Percentiles rank a stretch among this genome's conserved stretches.
phyloP scores from a whole-genome alignment of 2,888 invertebrate genomes.

The Cephus rjabovi region DNA sequence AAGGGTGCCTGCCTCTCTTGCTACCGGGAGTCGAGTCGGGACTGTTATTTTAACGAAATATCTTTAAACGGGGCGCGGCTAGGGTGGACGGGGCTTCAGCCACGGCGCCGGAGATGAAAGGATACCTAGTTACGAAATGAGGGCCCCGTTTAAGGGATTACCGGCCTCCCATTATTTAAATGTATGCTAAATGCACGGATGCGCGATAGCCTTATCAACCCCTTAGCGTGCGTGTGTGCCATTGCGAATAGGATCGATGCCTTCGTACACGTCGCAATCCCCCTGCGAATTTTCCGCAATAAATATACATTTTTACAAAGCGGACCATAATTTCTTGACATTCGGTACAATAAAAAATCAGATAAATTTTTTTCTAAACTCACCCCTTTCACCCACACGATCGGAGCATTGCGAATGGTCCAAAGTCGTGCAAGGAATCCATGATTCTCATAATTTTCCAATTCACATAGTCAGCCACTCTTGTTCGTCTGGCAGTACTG shows the following conservation, averaged over 20 bases:
- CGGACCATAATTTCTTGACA: background rate
- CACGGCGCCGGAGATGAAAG: conserved; percentile 58
- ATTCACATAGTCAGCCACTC: background rate
- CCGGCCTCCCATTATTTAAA: conserved; percentile 66
- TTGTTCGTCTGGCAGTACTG: conserved; percentile 1
- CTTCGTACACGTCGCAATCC: background rate
- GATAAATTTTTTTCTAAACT: background rate
- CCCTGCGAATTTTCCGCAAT: conserved; percentile 2
- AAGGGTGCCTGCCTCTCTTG: conserved; percentile 28
- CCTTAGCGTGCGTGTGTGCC: conserved; percentile 44
- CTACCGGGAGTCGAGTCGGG: conserved; percentile 46
- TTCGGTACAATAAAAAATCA: background rate
- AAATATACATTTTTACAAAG: background rate
- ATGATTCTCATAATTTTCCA: too few relatives aligned
- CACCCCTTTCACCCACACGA: background rate
- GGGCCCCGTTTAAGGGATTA: conserved; percentile 66
- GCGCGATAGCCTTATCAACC: conserved; percentile 65
- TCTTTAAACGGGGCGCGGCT: conserved; percentile 59
- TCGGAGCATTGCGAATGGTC: background rate
- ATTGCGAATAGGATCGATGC: conserved; percentile 5
- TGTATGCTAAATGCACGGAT: conserved; percentile 65
- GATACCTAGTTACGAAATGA: conserved; percentile 65
- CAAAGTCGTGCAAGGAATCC: too few relatives aligned
- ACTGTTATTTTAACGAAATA: conserved; percentile 67
- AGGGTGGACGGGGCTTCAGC: conserved; percentile 18